Base-by-base conservation (phyloP, 2,113 vertebrate genomes). In the Rhinoderma darwinii region DNA sequence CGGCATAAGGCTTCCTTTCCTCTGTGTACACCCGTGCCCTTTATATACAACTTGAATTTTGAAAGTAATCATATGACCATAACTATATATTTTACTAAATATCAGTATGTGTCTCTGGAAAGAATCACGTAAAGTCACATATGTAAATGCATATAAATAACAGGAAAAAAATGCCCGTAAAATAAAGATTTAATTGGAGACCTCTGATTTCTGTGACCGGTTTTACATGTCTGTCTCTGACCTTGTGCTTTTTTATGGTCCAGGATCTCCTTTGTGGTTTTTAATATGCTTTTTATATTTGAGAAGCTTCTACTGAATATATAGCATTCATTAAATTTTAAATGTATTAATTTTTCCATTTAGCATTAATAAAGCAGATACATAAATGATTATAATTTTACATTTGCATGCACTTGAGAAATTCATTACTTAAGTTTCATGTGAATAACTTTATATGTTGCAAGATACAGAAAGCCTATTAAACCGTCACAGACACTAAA, bases 401-500 rank as follows among this genome's bases (percentile, higher is more conserved):
- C n/a, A 59, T 39, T 59, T 11, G 79, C 59, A 54, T 30, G 54
- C 84, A 70, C 47, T 84, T 47, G n/a, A 84, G 86, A 88, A 81
- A 82, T 30, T 86, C 86, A 80, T 84, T 43, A 25, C 5, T 73
- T 89, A 27, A 88, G 39, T 88, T 79, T 35, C 83, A 84, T 59
- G 63, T 84, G 51, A 30, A 25, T 63, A 44, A 25, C 83, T 43
- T 61, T 76, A 77, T 61, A 43, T 63, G 66, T 75, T 84, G 39
- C 25, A 39, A 41, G 39, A 84, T 85, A 84, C 88, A 59, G 78
- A 89, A 85, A 85, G 72, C 81, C 73, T 84, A 11, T 47, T 88
- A 59, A 83, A 74, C 84, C 87, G 78, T 87, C 82, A 88, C 83
- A 78, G 77, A 85, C 83, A 78, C 78, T 87, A 83, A 88, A 89